Base-by-base conservation (phyloP, 2,797 vertebrate genomes). In the Tapera naevia region DNA sequence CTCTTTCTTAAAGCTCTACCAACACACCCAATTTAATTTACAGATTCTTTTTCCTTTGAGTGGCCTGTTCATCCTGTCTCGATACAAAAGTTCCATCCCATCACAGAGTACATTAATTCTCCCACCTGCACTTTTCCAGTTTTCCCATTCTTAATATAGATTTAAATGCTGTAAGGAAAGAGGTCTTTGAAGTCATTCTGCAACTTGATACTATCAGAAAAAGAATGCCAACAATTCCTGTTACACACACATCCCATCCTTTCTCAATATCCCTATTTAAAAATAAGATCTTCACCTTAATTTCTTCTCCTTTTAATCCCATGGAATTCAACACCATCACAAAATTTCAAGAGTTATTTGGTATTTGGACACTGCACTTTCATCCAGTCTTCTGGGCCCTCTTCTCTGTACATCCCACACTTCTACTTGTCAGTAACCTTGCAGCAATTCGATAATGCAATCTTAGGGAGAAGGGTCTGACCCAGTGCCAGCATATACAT, bases 401-500 rank as follows among this genome's bases (percentile, higher is more conserved):
- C 22, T 46, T 54, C 27, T 69, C 62, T 8, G 10, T 25, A 14
- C 1, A 3, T 66, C 17, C 58, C 27, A 48, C 33, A 24, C 11
- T 65, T 57, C 46, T 32, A 17, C 15, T 48, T 15, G 1, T n/a
- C 54, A 65, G 6, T 10, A 54, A 14, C 25, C 22, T 30, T 39
- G 30, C 30, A 86, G 65, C 7, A 4, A 24, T 45, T 56, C 1
- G 0, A 1, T 11, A 45, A 28, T 11, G 22, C 14, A 19, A 7
- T 13, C 13, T 5, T 56, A 33, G 37, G 53, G 39, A 67, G 45
- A 28, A 51, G 32, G 19, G 30, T 78, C 24, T 24, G 56, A 70
- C 51, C 70, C 3, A 1, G 0, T 39, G 35, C 39, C 72, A 64
- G 70, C 50, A n/a, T 2, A 3, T 3, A 51, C 23, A 33, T 1